A percentile compares a stretch with the other conserved stretches of the same genome.
Evolutionary conservation across 2,888 invertebrate species (phyloP).

Genomic region (Yponomeuta plumbellus): DNA sequence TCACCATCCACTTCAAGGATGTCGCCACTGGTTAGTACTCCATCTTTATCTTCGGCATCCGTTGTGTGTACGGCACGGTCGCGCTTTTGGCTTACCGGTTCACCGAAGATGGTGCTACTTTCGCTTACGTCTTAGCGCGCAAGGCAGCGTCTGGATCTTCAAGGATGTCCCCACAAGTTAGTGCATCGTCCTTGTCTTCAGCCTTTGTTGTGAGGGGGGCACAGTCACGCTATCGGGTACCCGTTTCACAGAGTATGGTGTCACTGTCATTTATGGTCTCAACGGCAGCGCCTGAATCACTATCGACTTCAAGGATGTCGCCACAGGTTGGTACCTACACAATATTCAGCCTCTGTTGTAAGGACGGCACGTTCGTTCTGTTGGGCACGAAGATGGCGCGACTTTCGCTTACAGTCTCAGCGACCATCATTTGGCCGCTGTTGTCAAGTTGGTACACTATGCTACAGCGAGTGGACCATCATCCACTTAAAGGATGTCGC

Average conservation of each 20-base stretch:
- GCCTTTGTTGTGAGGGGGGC: constrained; percentile 92
- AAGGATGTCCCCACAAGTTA: constrained; percentile 82
- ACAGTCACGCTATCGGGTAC: constrained; percentile 86
- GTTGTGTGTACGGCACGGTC: constrained; percentile 86
- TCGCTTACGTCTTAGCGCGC: constrained; percentile 94
- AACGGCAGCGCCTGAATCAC: constrained; percentile 98
- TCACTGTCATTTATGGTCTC: constrained; percentile 92
- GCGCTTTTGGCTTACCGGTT: constrained; percentile 86
- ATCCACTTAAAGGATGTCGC: constrained; percentile 88
- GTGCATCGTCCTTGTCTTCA: constrained; percentile 86
- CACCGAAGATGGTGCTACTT: constrained; percentile 91
- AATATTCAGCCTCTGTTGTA: no score
- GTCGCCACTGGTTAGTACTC: constrained; percentile 76
- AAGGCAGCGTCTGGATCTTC: constrained; percentile 97
- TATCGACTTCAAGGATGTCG: constrained; percentile 87
- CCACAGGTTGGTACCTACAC: constrained; percentile 70
- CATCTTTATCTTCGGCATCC: neutral
- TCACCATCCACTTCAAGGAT: constrained; percentile 89
- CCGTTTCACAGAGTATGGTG: constrained; percentile 92
- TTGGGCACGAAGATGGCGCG: constrained; percentile 89
- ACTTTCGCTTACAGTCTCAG: constrained; percentile 95
- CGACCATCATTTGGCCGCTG: no score
- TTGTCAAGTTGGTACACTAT: no score
- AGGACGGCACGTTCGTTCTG: no score
- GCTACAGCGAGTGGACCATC: constrained; percentile 97